These are phyloP conservation scores for Drosophila parabipectinata DNA, from an alignment of 1,140 invertebrate genomes.

Conservation along the genomic window DNA sequence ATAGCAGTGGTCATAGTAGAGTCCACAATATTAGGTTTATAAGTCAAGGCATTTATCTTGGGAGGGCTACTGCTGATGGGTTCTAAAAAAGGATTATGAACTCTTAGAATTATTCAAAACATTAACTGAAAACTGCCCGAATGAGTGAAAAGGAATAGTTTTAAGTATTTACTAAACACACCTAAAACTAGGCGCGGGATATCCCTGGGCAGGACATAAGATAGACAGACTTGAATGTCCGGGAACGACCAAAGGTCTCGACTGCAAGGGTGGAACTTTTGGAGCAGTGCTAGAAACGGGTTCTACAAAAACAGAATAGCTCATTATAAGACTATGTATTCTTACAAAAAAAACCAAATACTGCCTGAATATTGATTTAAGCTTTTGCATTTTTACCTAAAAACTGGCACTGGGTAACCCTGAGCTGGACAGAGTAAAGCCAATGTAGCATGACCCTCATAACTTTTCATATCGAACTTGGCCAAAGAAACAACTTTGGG, in stretches of 20 bases:
- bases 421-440: slow-evolving; percentile 89
- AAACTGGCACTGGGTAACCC: slow-evolving; percentile 88
- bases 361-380: slow-evolving; percentile 33
- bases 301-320: slow-evolving; percentile 85
- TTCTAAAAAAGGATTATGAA: slow-evolving; percentile 84
- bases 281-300: slow-evolving; percentile 87
- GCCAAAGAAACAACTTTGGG: slow-evolving; percentile 84
- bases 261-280: slow-evolving; percentile 84
- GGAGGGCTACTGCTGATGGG: slow-evolving; percentile 89
- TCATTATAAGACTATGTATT: background rate
- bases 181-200: slow-evolving; percentile 87
- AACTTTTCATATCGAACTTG: slow-evolving; percentile 85
- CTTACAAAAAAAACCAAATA: background rate
- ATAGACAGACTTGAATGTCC: slow-evolving; percentile 84
- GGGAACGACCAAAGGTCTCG: slow-evolving; percentile 63
- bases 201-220: slow-evolving; percentile 88
- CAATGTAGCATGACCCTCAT: slow-evolving; percentile 77
- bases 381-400: slow-evolving; percentile 85
- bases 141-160: slow-evolving; percentile 40
- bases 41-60: slow-evolving; percentile 81
- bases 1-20: slow-evolving; percentile 83
- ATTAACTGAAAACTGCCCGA: background rate
- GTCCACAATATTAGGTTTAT: slow-evolving; percentile 67
- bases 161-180: slow-evolving; percentile 64
- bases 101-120: background rate